phyloP scores from a whole-genome alignment of 2,113 vertebrate genomes.

The Choloepus hoffmanni region DNA sequence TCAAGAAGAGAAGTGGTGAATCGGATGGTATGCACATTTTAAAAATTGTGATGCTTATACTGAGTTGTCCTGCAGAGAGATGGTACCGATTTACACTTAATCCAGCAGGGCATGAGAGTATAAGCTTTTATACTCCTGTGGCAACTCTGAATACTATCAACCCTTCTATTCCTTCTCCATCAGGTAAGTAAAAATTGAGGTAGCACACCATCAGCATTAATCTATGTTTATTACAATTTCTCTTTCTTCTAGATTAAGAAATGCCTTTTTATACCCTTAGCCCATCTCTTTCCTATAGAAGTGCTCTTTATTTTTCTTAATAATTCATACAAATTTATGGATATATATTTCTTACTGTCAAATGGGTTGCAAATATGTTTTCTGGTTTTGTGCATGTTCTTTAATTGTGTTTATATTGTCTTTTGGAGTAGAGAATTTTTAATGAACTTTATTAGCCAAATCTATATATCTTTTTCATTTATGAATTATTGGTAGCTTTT shows the following conservation, averaged over 20 bases:
- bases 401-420: not conserved
- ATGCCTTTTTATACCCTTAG: not conserved
- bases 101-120: not conserved
- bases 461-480: not conserved
- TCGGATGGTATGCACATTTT: not conserved
- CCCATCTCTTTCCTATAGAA: not conserved
- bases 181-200: not conserved
- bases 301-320: not conserved
- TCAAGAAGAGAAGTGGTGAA: slow-evolving; percentile 30
- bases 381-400: not conserved
- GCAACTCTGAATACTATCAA: not conserved
- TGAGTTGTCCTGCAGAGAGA: not conserved
- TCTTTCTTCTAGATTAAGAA: slow-evolving; percentile 43
- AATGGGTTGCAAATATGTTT: not conserved
- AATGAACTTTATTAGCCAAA: not conserved
- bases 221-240: not conserved
- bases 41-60: not conserved
- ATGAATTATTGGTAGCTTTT: not conserved
- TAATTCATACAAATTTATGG: not conserved
- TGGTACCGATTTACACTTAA: not conserved
- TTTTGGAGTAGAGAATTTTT: not conserved
- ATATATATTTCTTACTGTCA: not conserved
- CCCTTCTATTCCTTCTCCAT: not conserved
- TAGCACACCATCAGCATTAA: not conserved
- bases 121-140: not conserved